A percentile compares a stretch with the other conserved stretches of the same genome.
Evolutionary conservation across 2,797 vertebrate genomes (phyloP).

Genomic region (Galagoides demidoff): DNA sequence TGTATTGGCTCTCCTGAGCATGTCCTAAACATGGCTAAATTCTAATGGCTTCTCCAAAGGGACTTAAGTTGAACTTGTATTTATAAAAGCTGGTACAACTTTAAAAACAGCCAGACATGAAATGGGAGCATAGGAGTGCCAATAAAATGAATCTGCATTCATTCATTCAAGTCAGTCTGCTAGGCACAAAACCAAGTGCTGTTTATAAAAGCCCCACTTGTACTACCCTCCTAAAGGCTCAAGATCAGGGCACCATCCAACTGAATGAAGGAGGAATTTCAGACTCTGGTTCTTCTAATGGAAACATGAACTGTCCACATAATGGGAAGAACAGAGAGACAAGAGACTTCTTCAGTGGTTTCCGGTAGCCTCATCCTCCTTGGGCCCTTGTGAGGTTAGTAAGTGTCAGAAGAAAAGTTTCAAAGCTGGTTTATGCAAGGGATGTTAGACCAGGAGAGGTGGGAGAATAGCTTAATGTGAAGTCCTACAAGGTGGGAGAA

Average conservation of each 20-base stretch:
- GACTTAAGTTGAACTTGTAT: conserved; percentile 44
- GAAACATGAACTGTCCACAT: neutral
- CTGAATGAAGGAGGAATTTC: neutral
- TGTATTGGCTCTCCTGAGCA: neutral
- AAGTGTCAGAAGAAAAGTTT: neutral
- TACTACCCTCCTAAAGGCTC: neutral
- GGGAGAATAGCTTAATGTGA: neutral
- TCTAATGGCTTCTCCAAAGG: conserved; percentile 10
- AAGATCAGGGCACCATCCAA: neutral
- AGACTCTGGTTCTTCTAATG: neutral
- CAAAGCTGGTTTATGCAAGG: neutral
- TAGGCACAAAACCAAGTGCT: neutral
- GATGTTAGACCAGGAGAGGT: neutral
- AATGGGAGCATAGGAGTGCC: neutral
- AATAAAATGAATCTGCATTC: neutral
- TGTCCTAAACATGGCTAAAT: neutral
- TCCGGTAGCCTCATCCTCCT: neutral
- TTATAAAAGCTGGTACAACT: conserved; percentile 26
- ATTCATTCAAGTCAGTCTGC: conserved; percentile 21
- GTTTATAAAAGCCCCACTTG: conserved; percentile 4
- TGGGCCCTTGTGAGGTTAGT: neutral
- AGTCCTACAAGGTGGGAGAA: neutral
- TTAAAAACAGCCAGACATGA: conserved; percentile 34
- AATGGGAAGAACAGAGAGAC: neutral
- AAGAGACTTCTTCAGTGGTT: neutral